phyloP scores from a whole-genome alignment of 2,797 vertebrate genomes.

The Epinephelus coioides region DNA sequence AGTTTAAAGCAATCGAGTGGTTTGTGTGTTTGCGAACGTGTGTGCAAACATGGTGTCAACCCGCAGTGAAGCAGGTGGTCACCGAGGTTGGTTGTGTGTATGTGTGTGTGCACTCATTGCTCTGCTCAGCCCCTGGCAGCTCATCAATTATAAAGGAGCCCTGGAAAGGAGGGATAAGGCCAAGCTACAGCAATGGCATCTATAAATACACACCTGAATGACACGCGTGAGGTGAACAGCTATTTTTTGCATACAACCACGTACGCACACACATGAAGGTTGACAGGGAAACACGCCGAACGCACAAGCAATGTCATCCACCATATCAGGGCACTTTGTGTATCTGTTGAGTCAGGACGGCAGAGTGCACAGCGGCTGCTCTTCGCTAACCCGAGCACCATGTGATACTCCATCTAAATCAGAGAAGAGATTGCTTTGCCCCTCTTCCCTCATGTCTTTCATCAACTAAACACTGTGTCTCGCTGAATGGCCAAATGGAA shows the following conservation, averaged over 20 bases:
- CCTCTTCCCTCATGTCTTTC: constrained; percentile 37
- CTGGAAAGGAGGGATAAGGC: constrained; percentile 67
- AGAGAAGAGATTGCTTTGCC: constrained; percentile 49
- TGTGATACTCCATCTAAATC: constrained; percentile 59
- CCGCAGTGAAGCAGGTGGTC: constrained; percentile 61
- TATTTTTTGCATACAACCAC: constrained; percentile 67
- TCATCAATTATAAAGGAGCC: constrained; percentile 84
- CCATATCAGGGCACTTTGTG: constrained; percentile 52
- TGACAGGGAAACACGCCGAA: constrained; percentile 25
- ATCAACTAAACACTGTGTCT: constrained; percentile 56
- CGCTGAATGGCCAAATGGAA: constrained; percentile 44
- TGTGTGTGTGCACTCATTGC: constrained; percentile 48
- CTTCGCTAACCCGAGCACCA: constrained; percentile 46
- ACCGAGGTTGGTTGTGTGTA: constrained; percentile 58
- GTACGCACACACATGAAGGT: constrained; percentile 29
- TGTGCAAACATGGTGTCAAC: constrained; percentile 59
- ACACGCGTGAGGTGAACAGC: constrained; percentile 64
- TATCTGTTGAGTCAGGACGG: constrained; percentile 54
- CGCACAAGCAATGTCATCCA: constrained; percentile 57
- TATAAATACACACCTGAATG: constrained; percentile 83
- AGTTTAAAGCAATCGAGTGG: constrained; percentile 37
- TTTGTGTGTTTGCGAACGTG: constrained; percentile 26
- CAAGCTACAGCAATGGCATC: constrained; percentile 69
- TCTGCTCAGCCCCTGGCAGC: constrained; percentile 70
- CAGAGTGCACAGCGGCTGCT: constrained; percentile 21